phyloP scores from a whole-genome alignment of 2,113 vertebrate genomes.

The Galemys pyrenaicus region DNA sequence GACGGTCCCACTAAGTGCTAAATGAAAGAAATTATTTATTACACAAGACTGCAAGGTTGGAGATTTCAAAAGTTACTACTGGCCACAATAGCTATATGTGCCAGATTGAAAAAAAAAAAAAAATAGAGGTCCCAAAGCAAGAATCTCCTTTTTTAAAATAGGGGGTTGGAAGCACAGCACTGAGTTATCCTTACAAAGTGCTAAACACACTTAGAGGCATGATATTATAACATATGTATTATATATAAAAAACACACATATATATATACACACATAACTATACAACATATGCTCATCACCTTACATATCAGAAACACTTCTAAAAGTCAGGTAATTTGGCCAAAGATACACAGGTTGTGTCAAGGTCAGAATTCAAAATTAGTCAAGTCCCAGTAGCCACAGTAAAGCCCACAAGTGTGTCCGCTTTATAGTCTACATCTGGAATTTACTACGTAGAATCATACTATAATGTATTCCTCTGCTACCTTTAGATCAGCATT shows the following conservation, averaged over 20 bases:
- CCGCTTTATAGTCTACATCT: neutral
- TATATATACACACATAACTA: neutral
- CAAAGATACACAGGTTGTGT: neutral
- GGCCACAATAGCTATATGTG: neutral
- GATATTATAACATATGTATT: no score
- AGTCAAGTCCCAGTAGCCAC: neutral
- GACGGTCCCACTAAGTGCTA: neutral
- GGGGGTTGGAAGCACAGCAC: neutral
- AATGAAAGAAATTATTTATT: neutral
- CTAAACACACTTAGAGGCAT: neutral
- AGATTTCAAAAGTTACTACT: neutral
- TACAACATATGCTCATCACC: neutral
- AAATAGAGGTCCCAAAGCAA: neutral
- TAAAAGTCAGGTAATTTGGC: neutral
- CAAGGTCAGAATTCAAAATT: slow-evolving; percentile 33
- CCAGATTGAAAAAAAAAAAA: neutral
- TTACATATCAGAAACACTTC: neutral
- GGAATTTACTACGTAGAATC: neutral
- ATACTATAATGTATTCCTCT: neutral
- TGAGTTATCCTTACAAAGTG: neutral
- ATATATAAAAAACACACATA: no score
- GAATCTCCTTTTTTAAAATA: neutral
- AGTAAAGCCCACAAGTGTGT: neutral
- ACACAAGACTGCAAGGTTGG: neutral
- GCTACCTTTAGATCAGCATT: neutral